Base-by-base conservation (phyloP, 2,797 vertebrate species). In the Hydrophis major region DNA sequence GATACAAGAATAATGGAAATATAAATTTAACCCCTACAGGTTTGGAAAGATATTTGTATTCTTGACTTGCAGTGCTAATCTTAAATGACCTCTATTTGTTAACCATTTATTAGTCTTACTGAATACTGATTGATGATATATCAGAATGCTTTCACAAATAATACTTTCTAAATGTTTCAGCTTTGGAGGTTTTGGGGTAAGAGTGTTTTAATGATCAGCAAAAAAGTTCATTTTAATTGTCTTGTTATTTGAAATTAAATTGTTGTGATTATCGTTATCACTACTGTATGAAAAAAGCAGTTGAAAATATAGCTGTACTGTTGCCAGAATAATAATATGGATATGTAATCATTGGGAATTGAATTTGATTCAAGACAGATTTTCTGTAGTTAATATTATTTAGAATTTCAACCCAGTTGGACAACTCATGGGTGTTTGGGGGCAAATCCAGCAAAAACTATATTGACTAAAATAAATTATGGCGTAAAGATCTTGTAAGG, bases 1-100 rank as follows among this genome's bases (percentile, higher is more conserved):
- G 91, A 57, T 94, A 90, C 3, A 90, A 93, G 4, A 92, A 47
- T 93, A 94, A 83, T 89, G 56, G 55, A 93, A 95, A 96, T 92
- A 78, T 88, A 86, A 95, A 94, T 93, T 92, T 92, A 95, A 93
- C 27, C 18, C 25, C 88, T 61, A 55, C 25, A 87, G 25, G 74
- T 94, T 60, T 92, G 87, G 78, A 86, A 93, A 25, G 56, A 63
- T 25, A 56, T 10, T 92, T 89, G 32, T 11, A 57, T 91, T 93
- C 88, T 83, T 13, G 56, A 69, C 2, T 86, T 37, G 89, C 27
- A 20, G 3, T 93, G 4, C 94, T 90, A 87, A 94, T 63, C 25
- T 94, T 91, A 94, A 93, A n/a, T 14, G 93, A 86, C 92, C 78
- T 92, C 5, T 14, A 50, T 87, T 86, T 69, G 78, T 87, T 42